phyloP scores from a whole-genome alignment of 1,140 invertebrate species.

The Hyles vespertilio region DNA sequence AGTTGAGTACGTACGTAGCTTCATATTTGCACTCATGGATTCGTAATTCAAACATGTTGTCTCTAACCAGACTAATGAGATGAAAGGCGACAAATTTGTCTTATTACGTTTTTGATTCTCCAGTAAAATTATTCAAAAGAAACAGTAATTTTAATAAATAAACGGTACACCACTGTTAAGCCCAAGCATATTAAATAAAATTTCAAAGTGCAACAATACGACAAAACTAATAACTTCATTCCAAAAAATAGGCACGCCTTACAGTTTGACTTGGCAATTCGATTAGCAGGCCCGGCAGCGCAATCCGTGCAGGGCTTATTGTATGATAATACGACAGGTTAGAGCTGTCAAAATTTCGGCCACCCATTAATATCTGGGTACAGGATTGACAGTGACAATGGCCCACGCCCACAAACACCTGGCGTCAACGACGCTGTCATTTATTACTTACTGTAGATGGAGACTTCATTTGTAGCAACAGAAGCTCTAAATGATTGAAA shows the following conservation, averaged over 20 bases:
- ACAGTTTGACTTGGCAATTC: neutral
- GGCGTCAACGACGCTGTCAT: slow-evolving; percentile 16
- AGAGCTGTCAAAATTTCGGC: slow-evolving; percentile 36
- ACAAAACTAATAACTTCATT: neutral
- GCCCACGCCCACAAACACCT: slow-evolving; percentile 26
- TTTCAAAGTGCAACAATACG: neutral
- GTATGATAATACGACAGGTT: slow-evolving; percentile 54
- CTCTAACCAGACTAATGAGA: no score
- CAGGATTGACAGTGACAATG: slow-evolving; percentile 28
- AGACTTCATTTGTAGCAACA: neutral
- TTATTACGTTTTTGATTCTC: no score
- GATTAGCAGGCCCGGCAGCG: neutral
- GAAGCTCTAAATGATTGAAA: no score
- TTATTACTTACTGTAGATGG: slow-evolving; percentile 2
- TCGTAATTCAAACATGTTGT: no score
- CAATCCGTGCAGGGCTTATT: slow-evolving; percentile 32
- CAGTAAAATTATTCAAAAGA: no score
- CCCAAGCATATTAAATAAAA: neutral
- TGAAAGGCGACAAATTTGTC: no score
- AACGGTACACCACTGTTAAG: no score
- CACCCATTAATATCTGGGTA: slow-evolving; percentile 37
- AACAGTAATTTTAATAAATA: no score
- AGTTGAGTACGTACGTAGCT: no score
- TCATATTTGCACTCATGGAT: no score
- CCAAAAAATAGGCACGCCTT: neutral